Evolutionary conservation across 2,113 vertebrate genomes (phyloP), one percentile per base, ranked within the genome.

Genomic region (Excalfactoria chinensis): DNA sequence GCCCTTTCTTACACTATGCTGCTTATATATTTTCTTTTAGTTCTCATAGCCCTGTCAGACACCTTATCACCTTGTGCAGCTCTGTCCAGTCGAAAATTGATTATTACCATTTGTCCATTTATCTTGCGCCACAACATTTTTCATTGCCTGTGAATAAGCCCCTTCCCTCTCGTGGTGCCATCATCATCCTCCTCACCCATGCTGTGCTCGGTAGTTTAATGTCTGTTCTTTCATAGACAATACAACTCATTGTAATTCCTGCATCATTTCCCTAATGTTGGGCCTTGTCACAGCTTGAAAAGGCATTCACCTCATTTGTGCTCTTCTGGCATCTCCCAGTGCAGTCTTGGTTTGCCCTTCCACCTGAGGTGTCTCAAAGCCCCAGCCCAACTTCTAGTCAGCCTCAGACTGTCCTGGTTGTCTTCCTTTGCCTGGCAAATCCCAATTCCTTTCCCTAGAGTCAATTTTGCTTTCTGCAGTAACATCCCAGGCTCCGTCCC

Each of bases 91-190:
- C 2, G 34, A 80, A 89, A 95, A 89, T 44, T 76, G 68, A 85
- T 95, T 70, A 80, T 89, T 70, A 56, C 34, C 75, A 91, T 94
- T 95, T 95, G 72, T 74, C 64, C 56, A 91, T 88, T 95, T 73
- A 64, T 91, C 60, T 91, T 63, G 9, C 20, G 62, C 56, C 51
- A 68, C 55, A 73, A 56, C 46, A 88, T 86, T 87, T 88, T 76
- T 83, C 81, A 68, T 40, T 69, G 46, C 41, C 43, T 91, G 25
- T 74, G 81, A 89, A 34, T 41, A 80, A 77, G 2, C 9, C 10
- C 11, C 9, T 89, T 91, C 63, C 37, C 17, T 76, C 22, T 85
- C 72, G 69, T 30, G 49, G 22, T 76, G 49, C 55, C 76, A 44
- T 63, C 68, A 37, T 32, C 5, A 14, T 74, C 9, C 19, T 91